A percentile compares a stretch with the other conserved stretches of the same genome.
phyloP scores from a whole-genome alignment of 1,140 invertebrate genomes.

The Drosophila lini region DNA sequence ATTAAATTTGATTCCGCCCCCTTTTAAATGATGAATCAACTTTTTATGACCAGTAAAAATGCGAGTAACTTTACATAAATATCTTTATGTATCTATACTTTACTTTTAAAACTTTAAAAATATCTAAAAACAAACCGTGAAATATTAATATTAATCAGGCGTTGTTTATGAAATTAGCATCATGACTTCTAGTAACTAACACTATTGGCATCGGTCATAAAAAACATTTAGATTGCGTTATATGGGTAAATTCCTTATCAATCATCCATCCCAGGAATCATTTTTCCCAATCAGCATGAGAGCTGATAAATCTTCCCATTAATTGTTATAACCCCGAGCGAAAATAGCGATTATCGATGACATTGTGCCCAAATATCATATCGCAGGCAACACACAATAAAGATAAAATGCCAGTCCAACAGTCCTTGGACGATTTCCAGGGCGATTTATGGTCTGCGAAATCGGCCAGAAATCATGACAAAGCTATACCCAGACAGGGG shows the following conservation, averaged over 20 bases:
- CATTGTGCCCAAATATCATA: slow-evolving; percentile 28
- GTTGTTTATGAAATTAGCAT: slow-evolving; percentile 6
- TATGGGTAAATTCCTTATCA: slow-evolving; percentile 7
- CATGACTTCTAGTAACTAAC: background rate
- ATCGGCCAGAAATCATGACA: slow-evolving; percentile 64
- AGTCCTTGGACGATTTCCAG: slow-evolving; percentile 25
- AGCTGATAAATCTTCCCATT: slow-evolving; percentile 27
- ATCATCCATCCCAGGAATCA: slow-evolving; percentile 6
- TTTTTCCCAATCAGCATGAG: slow-evolving; percentile 34
- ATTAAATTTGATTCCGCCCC: slow-evolving; percentile 47
- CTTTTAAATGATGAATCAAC: slow-evolving; percentile 34
- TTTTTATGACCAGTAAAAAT: background rate
- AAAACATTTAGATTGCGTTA: background rate
- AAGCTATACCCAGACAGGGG: slow-evolving; percentile 45
- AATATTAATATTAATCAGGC: background rate
- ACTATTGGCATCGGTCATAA: slow-evolving; percentile 1
- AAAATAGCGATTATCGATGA: slow-evolving; percentile 36
- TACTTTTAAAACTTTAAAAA: background rate
- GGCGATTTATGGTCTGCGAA: slow-evolving; percentile 21
- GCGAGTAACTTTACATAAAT: background rate
- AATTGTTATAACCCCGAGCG: slow-evolving; percentile 12
- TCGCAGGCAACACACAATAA: slow-evolving; percentile 17
- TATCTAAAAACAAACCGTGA: background rate
- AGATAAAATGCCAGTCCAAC: slow-evolving; percentile 25
- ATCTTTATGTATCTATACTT: no score